Conservation (phyloP, 2,797 vertebrate species). For the Coendou prehensilis region DNA sequence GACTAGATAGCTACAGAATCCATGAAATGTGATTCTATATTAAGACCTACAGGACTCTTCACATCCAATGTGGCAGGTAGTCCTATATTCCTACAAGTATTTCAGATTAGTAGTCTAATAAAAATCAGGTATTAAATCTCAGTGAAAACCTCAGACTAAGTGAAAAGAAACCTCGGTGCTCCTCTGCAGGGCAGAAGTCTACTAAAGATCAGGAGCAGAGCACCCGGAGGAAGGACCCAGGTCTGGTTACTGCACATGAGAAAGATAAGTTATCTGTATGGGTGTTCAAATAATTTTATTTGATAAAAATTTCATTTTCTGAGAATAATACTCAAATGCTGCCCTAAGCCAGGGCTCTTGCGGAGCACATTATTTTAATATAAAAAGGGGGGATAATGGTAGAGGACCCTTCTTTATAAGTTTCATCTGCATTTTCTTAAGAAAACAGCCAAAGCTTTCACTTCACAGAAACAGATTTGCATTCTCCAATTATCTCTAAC, state of each 20-base stretch:
- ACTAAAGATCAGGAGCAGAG: neutral
- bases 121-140: constrained; percentile 48
- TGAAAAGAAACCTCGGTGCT: constrained; percentile 19
- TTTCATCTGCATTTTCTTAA: constrained; percentile 81
- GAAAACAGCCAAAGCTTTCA: constrained; percentile 81
- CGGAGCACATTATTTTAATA: constrained; percentile 65
- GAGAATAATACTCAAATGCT: constrained; percentile 20
- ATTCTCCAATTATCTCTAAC: constrained; percentile 74
- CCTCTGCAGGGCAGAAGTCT: neutral
- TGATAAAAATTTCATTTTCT: constrained; percentile 65
- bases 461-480: constrained; percentile 76
- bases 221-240: neutral
- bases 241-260: constrained; percentile 44
- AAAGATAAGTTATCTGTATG: neutral
- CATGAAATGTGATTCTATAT: constrained; percentile 50
- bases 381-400: neutral
- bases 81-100: neutral
- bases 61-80: neutral
- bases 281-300: constrained; percentile 10
- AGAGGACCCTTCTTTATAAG: constrained; percentile 73
- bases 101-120: constrained; percentile 26
- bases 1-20: constrained; percentile 8
- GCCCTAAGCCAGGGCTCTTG: constrained; percentile 13
- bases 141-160: constrained; percentile 60
- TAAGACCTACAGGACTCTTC: neutral